Conservation (phyloP, 2,888 invertebrate species). For the Spodoptera littoralis region DNA sequence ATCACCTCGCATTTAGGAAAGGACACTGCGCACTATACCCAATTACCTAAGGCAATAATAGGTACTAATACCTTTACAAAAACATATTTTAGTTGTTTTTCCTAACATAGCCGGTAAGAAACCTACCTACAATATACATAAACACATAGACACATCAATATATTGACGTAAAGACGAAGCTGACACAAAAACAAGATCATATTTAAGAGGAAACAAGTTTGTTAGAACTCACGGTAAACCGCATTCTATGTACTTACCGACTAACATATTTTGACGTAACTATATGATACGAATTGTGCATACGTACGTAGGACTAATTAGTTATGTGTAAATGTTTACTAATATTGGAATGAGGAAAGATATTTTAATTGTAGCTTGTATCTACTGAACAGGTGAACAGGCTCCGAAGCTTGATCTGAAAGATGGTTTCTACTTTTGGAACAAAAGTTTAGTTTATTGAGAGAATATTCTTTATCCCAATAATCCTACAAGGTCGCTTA, state of each 20-base stretch:
- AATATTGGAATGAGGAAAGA: background rate
- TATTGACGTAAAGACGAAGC: slow-evolving; percentile 43
- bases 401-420: too few species aligned
- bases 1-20: too few species aligned
- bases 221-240: slow-evolving; percentile 53
- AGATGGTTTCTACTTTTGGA: too few species aligned
- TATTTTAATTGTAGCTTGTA: too few species aligned
- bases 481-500: too few species aligned
- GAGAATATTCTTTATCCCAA: too few species aligned
- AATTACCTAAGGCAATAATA: too few species aligned
- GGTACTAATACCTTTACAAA: too few species aligned
- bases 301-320: slow-evolving; percentile 11
- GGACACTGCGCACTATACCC: too few species aligned
- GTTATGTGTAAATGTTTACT: background rate
- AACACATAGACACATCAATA: slow-evolving; percentile 1
- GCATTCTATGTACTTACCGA: slow-evolving; percentile 34
- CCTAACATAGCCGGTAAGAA: background rate
- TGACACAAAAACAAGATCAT: slow-evolving; percentile 46
- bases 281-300: slow-evolving; percentile 14
- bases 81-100: too few species aligned
- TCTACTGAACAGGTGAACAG: too few species aligned
- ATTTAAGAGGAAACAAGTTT: slow-evolving; percentile 52
- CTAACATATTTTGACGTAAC: slow-evolving; percentile 39
- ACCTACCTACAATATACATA: background rate
- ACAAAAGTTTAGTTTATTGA: too few species aligned